A percentile compares a stretch with the other conserved stretches of the same genome.
These are phyloP conservation scores for Labroides dimidiatus DNA, from an alignment of 2,797 vertebrate species.

Conservation along the genomic window DNA sequence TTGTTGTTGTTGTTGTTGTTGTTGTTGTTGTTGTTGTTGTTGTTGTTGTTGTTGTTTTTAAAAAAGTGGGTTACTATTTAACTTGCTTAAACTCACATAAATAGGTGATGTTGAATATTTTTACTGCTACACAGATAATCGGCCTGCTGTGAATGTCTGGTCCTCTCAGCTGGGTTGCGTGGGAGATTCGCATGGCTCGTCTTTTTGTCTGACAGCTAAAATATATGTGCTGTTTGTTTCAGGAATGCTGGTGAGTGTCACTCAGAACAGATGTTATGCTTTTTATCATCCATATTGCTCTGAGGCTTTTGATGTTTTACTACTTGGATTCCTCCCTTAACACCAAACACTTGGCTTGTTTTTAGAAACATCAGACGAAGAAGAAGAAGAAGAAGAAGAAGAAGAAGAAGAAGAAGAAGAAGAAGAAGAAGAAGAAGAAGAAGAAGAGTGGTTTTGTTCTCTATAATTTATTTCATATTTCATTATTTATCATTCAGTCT, in stretches of 20 bases:
- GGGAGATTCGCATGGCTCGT: conserved; percentile 38
- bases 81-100: conserved; percentile 35
- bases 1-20: too few species aligned
- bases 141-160: conserved; percentile 3
- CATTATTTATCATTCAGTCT: too few species aligned
- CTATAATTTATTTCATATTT: not conserved
- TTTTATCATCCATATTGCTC: conserved; percentile 48
- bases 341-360: conserved; percentile 10
- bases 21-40: too few species aligned
- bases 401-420: not conserved
- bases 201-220: conserved; percentile 51
- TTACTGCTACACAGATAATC: conserved; percentile 23
- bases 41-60: too few species aligned
- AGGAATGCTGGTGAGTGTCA: conserved; percentile 64
- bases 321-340: conserved; percentile 11
- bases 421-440: too few species aligned
- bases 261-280: conserved; percentile 58
- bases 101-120: conserved; percentile 13
- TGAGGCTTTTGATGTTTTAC: conserved; percentile 42
- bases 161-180: conserved; percentile 26
- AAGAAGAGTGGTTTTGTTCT: too few species aligned
- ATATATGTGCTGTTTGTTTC: conserved; percentile 55
- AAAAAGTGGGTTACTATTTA: conserved; percentile 36
- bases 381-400: not conserved
- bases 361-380: conserved; percentile 1